These are phyloP conservation scores for Lepus timidus DNA, from an alignment of 2,113 vertebrate species.

Conservation along the genomic window DNA sequence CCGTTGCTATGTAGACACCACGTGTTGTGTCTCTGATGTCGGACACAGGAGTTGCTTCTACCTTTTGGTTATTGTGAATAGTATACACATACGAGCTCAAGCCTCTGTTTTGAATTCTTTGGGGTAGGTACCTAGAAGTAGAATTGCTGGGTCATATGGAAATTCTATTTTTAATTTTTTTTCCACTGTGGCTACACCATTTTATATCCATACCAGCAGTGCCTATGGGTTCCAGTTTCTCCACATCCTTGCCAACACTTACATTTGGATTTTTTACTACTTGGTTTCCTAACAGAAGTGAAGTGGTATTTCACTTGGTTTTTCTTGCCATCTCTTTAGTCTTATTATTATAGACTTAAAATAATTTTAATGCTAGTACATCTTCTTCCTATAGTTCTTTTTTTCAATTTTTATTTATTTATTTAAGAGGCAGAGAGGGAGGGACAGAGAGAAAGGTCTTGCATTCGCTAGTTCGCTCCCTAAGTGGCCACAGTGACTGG, in stretches of 20 bases:
- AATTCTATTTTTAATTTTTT: slow-evolving; percentile 43
- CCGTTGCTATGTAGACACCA: neutral
- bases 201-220: neutral
- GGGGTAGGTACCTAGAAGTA: neutral
- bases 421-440: no score
- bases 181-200: neutral
- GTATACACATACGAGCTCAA: neutral
- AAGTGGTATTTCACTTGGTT: neutral
- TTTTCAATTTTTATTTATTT: neutral
- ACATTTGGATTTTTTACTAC: neutral
- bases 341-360: neutral
- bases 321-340: neutral
- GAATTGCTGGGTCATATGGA: slow-evolving; percentile 32
- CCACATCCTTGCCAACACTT: neutral
- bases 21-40: neutral
- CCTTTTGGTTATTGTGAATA: neutral
- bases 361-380: neutral
- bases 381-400: neutral
- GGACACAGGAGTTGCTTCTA: neutral
- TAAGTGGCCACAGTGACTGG: no score
- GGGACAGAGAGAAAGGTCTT: no score
- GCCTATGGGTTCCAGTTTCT: neutral
- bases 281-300: neutral
- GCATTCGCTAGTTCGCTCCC: no score
- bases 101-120: slow-evolving; percentile 1